Evolutionary conservation across 2,797 vertebrate genomes (phyloP).

Genomic region (Setipinna tenuifilis): DNA sequence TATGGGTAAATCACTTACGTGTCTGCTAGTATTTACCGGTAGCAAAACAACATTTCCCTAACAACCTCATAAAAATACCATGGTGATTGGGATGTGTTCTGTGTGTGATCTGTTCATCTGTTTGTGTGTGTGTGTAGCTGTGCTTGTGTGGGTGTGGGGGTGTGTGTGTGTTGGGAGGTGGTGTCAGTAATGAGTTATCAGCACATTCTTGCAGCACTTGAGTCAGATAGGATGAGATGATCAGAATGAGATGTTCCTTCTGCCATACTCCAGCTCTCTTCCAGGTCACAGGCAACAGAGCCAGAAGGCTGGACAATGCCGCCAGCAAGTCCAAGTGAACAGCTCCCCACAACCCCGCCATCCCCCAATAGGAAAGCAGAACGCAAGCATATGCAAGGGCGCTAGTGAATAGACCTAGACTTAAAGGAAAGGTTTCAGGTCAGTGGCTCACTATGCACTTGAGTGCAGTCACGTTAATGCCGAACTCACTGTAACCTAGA

Average conservation of each 20-base stretch:
- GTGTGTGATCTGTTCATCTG: neutral
- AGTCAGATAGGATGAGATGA: conserved; percentile 41
- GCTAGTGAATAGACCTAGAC: neutral
- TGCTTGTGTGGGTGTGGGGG: neutral
- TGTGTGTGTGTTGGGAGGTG: neutral
- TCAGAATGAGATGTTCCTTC: conserved; percentile 24
- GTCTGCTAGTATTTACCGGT: neutral
- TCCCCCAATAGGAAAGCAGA: neutral
- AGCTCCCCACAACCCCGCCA: neutral
- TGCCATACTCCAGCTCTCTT: neutral
- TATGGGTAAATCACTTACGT: neutral
- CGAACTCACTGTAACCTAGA: neutral
- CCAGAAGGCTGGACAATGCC: neutral
- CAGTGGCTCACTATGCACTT: neutral
- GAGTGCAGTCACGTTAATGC: neutral
- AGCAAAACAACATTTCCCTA: neutral
- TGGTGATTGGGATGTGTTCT: neutral
- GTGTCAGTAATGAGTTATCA: conserved; percentile 17
- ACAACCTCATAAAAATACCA: neutral
- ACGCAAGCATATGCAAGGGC: neutral
- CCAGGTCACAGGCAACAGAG: neutral
- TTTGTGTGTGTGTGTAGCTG: neutral
- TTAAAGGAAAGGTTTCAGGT: neutral
- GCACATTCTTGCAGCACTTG: conserved; percentile 30
- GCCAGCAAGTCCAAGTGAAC: neutral